phyloP scores from a whole-genome alignment of 37 sponge, comb jelly and placozoan species.

The Ianthella basta region DNA sequence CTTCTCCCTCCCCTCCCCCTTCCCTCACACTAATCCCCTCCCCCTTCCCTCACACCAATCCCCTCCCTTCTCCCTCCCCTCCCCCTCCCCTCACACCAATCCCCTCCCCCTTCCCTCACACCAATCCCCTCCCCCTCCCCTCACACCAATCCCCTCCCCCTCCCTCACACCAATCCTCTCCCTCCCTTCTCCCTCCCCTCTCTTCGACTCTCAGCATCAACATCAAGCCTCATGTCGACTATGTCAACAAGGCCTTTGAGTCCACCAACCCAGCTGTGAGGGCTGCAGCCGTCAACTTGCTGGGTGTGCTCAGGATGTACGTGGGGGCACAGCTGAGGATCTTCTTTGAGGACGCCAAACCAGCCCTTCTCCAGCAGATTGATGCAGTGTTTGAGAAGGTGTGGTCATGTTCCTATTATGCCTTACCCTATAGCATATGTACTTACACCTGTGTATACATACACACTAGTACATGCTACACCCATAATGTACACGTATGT shows the following conservation, averaged over 20 bases:
- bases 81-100: too few relatives aligned
- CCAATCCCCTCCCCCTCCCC: too few relatives aligned
- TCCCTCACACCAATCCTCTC: not conserved
- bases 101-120: too few relatives aligned
- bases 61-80: too few relatives aligned
- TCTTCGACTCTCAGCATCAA: conserved; percentile 34
- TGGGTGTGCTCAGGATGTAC: conserved; percentile 70
- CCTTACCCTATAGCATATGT: not conserved
- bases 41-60: too few relatives aligned
- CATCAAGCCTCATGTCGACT: conserved; percentile 68
- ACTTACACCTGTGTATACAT: not conserved
- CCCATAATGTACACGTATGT: not conserved
- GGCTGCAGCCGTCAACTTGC: conserved; percentile 70
- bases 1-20: too few relatives aligned
- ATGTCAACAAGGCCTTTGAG: conserved; percentile 75
- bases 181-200: not conserved
- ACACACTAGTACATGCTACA: not conserved
- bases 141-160: not conserved
- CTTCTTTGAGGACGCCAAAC: conserved; percentile 88
- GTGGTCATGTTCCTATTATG: not conserved
- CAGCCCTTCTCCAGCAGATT: conserved; percentile 78
- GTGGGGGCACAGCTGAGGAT: conserved; percentile 75
- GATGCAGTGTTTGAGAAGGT: conserved; percentile 83
- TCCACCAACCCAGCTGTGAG: conserved; percentile 83
- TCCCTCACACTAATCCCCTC: too few relatives aligned